phyloP scores from a whole-genome alignment of 2,888 invertebrate genomes.

The Trissoscelio sp. region DNA sequence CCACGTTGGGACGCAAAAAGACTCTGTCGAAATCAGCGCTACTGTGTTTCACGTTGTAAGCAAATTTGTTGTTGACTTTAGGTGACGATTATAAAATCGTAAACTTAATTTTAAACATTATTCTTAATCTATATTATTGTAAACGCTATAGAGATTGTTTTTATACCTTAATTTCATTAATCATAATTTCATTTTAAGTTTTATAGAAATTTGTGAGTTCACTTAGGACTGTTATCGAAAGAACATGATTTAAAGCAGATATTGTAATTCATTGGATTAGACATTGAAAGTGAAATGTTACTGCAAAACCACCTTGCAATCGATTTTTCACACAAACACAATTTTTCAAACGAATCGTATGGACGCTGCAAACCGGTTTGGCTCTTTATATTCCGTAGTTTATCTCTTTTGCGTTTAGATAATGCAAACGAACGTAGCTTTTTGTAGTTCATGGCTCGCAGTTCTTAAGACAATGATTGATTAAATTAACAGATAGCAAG shows the following conservation, averaged over 20 bases:
- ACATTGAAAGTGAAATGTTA: slow-evolving; percentile 47
- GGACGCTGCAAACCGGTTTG: slow-evolving; percentile 59
- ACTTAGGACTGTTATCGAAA: slow-evolving; percentile 23
- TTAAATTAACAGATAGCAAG: slow-evolving; percentile 3
- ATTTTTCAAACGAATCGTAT: slow-evolving; percentile 34
- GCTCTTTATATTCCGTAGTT: slow-evolving; percentile 30
- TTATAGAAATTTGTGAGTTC: slow-evolving; percentile 5
- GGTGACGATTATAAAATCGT: slow-evolving; percentile 1
- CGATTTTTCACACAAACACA: slow-evolving; percentile 33
- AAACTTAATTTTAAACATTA: slow-evolving; percentile 4
- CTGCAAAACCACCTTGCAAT: slow-evolving; percentile 25
- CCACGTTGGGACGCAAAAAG: neutral
- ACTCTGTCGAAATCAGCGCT: neutral
- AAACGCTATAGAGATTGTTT: slow-evolving; percentile 32
- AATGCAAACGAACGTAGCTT: slow-evolving; percentile 28
- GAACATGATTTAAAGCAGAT: too few species aligned
- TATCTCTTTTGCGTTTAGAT: slow-evolving; percentile 43
- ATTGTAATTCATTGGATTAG: neutral
- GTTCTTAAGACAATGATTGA: slow-evolving; percentile 11
- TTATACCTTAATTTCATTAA: slow-evolving; percentile 21
- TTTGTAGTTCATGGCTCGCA: slow-evolving; percentile 26
- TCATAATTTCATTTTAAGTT: slow-evolving; percentile 21
- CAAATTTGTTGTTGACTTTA: neutral
- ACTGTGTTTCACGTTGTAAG: neutral
- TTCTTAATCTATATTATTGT: slow-evolving; percentile 16